Base-by-base conservation (phyloP, 1,140 invertebrate species). In the Heliconius hermathena region DNA sequence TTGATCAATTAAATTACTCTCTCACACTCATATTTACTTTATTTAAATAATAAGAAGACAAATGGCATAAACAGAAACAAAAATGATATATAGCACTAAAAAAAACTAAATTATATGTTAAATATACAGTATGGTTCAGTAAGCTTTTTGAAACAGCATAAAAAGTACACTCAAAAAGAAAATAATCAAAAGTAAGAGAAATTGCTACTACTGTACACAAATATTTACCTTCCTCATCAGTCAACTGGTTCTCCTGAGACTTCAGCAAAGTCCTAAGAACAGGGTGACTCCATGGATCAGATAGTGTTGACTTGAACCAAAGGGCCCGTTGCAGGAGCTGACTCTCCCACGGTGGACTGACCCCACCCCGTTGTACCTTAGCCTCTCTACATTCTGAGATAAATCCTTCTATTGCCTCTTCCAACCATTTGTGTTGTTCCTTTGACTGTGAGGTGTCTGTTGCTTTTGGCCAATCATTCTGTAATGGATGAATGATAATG, bases 231-330 rank as follows among this genome's bases (percentile, higher is more conserved):
- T 93, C 84, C 72, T 91, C 80, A 79, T 90, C 87, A 22, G 77
- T 85, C 4, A 89, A 89, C 52, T 82, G 83, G 54, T 79, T 73
- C 11, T 83, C 83, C 36, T 79, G 78, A 1, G 85, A 79, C 36
- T 93, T 87, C 74, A 93, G 77, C n/a, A 95, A 81, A 1, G 86
- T 81, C 75, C 88, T 89, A 8, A 95, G 89, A 5, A 94, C 89
- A 0, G 90, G 87, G 76, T 94, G 92, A 2, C 88, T 91, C 94
- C 94, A 95, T 3, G 94, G 94, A 73, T 94, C 91, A 3, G 83
- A 73, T 16, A 93, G 70, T 38, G 87, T 83, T 1, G 52, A 76
- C 78, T 85, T 88, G 83, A 93, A 93, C 88, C 90, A 91, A 38
- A 86, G 49, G 0, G 88, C 90, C 13, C 89, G 76, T 33, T 81